Base-by-base conservation (phyloP, 2,113 vertebrate genomes). In the Aspidoscelis tigris region DNA sequence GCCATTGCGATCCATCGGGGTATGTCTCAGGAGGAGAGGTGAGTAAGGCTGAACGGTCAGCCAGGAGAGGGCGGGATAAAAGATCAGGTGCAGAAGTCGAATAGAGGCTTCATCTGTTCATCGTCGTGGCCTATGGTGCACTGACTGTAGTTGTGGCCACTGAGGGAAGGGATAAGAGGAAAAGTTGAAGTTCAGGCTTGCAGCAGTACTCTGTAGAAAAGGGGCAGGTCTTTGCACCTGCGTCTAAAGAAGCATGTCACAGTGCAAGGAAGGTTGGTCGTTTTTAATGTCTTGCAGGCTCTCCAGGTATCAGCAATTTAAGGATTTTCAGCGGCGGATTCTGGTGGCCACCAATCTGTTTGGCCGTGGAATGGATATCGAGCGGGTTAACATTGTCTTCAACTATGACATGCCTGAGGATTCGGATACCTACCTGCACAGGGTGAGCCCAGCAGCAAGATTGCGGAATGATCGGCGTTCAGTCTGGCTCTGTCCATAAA, bases 351-450 rank as follows among this genome's bases (percentile, higher is more conserved):
- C 97, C 43, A 97, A 97, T 84, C 88, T 97, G 1, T 97, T 97
- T 53, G 97, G 97, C 18, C 94, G 96, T 33, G 97, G 97, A 78
- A 97, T 97, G 96, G 97, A 97, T 90, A 97, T 97, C 0, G 97
- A 97, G 87, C 93, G 96, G 24, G 96, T 97, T 85, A 97, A 97
- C 92, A 97, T 97, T 1, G 97, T 96, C 76, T 97, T 97, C 74
- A 97, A 97, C 89, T 97, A 97, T 0, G 97, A 97, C 92, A 97
- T 97, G 97, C 97, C 97, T 0, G 97, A 97, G 88, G 96, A 97
- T 77, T 97, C 97, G 0, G 96, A 97, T 86, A 97, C 97, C 39
- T 97, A 97, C 87, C 90, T 97, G 80, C 97, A 97, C 80, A 93
- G 96, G 92, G 96, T 96, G 66, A 74, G 89, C 5, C 39, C n/a